Conservation (phyloP, 2,113 vertebrate genomes). For the Cyprinodon brontotheroides region DNA sequence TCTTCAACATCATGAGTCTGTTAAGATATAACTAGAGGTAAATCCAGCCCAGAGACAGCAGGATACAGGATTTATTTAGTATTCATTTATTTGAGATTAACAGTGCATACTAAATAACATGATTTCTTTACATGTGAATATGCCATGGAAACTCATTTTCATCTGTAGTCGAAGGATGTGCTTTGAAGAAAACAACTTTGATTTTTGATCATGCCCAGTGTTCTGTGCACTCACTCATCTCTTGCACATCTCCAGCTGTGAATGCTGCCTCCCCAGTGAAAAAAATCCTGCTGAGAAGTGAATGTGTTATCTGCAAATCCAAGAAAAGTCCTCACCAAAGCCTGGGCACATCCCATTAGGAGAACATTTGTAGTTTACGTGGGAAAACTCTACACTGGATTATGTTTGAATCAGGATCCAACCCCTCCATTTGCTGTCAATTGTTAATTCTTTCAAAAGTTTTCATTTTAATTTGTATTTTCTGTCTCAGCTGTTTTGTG, state of each 20-base stretch:
- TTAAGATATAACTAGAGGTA: not conserved
- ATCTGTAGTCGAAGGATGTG: not conserved
- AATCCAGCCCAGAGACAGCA: not conserved
- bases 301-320: not conserved
- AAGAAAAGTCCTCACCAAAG: not conserved
- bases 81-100: not conserved
- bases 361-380: not conserved
- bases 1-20: not conserved
- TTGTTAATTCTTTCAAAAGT: not conserved
- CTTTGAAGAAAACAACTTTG: not conserved
- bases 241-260: not conserved
- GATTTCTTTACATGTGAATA: too few species aligned
- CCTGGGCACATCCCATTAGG: not conserved
- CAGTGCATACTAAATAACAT: too few species aligned
- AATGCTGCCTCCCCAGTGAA: not conserved
- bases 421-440: conserved; percentile 18
- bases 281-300: not conserved
- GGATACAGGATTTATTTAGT: not conserved
- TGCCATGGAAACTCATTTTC: too few species aligned
- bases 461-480: conserved; percentile 6
- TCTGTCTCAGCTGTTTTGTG: not conserved
- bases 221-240: not conserved
- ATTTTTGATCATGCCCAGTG: not conserved
- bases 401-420: conserved; percentile 23
- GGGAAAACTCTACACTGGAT: not conserved